Percentiles rank a stretch among this genome's conserved stretches.
phyloP scores from a whole-genome alignment of 2,113 vertebrate species.

The Elephantulus edwardii region DNA sequence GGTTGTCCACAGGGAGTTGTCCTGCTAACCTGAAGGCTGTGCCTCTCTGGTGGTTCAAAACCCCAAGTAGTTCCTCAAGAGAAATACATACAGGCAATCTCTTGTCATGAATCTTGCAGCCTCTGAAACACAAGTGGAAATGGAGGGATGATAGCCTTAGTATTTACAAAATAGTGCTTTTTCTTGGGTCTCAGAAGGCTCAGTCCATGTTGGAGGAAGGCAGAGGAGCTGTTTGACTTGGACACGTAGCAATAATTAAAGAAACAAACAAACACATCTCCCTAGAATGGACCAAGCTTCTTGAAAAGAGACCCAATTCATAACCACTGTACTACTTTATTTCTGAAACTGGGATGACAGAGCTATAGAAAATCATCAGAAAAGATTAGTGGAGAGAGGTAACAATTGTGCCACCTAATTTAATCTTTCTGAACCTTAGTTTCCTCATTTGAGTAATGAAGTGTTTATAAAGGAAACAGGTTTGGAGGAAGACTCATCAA shows the following conservation, averaged over 20 bases:
- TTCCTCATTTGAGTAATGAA: not conserved
- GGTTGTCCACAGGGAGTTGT: too few relatives aligned
- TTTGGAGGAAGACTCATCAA: too few relatives aligned
- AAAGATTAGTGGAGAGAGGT: not conserved
- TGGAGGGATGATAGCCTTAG: too few relatives aligned
- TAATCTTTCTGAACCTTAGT: not conserved
- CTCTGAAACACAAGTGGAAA: too few relatives aligned
- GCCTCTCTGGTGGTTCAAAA: too few relatives aligned
- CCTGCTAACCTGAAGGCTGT: too few relatives aligned
- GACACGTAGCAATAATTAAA: not conserved
- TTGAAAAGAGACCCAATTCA: not conserved
- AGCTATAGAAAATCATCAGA: not conserved
- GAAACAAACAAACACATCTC: not conserved
- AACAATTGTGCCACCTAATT: not conserved
- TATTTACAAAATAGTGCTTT: too few relatives aligned
- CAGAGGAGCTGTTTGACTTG: not conserved
- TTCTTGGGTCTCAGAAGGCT: not conserved
- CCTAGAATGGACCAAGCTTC: not conserved
- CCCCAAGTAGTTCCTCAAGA: too few relatives aligned
- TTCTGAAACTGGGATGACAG: not conserved
- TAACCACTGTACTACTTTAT: not conserved
- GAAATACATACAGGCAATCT: too few relatives aligned
- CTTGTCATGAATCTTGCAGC: too few relatives aligned
- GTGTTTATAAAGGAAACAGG: not conserved
- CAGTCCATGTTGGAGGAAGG: not conserved